phyloP scores from a whole-genome alignment of 2,888 invertebrate species.

The Eremobia ochroleuca region DNA sequence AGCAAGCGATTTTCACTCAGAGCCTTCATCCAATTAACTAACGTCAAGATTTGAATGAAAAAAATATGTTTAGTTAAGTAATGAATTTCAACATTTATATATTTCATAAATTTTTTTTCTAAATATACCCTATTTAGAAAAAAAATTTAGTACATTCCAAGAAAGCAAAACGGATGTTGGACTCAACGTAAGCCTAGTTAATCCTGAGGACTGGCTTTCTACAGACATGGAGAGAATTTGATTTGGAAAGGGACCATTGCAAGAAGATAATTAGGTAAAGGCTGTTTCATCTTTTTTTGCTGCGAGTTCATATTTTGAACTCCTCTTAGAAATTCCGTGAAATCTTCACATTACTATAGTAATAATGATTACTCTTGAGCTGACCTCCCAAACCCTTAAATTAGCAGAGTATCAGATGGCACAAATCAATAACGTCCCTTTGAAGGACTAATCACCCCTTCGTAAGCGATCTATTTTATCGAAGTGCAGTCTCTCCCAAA shows the following conservation, averaged over 20 bases:
- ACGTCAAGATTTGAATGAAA: neutral
- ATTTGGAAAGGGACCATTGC: neutral
- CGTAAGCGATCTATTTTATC: constrained; percentile 11
- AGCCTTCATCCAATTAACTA: constrained; percentile 25
- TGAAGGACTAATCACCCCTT: constrained; percentile 22
- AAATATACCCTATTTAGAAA: too few relatives aligned
- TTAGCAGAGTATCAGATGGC: constrained; percentile 2
- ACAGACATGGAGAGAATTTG: constrained; percentile 5
- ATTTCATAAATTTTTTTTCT: too few relatives aligned
- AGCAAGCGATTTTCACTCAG: constrained; percentile 14
- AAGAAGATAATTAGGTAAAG: constrained; percentile 21
- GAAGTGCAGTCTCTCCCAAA: constrained; percentile 44
- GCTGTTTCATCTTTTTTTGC: neutral
- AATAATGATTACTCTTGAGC: neutral
- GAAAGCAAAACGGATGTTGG: constrained; percentile 15
- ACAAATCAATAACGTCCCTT: constrained; percentile 37
- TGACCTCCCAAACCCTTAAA: neutral
- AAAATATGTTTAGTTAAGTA: constrained; percentile 1
- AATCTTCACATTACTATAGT: neutral
- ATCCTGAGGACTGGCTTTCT: constrained; percentile 28
- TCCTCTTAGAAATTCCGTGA: neutral
- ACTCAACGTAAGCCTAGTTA: constrained; percentile 23
- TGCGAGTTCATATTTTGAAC: neutral
- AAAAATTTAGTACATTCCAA: constrained; percentile 15
- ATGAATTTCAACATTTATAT: constrained; percentile 14